These are phyloP conservation scores for Sphenopsis melanotis DNA, from an alignment of 2,797 vertebrate genomes.

Conservation along the genomic window DNA sequence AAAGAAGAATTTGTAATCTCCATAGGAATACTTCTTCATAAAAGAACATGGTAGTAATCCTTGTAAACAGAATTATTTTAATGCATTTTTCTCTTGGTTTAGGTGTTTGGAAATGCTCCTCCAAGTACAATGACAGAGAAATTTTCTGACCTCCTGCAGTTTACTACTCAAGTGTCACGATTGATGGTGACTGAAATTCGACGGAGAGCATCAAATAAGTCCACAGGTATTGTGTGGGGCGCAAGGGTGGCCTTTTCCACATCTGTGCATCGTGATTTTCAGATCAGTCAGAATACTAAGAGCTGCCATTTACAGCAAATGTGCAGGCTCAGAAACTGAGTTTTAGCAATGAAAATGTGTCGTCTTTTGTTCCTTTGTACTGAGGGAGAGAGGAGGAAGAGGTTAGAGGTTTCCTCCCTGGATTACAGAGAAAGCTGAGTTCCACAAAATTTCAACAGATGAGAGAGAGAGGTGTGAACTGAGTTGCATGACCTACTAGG, in stretches of 20 bases:
- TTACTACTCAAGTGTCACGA: conserved; percentile 97
- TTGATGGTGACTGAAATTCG: conserved; percentile 99
- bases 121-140: conserved; percentile 97
- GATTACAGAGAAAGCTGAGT: not conserved
- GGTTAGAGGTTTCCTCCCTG: not conserved
- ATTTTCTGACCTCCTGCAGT: conserved; percentile 97
- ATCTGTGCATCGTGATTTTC: not conserved
- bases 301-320: not conserved
- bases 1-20: not conserved
- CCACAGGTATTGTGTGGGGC: conserved; percentile 84
- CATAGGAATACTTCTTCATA: not conserved
- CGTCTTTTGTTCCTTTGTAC: not conserved
- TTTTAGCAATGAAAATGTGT: not conserved
- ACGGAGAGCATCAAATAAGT: conserved; percentile 96
- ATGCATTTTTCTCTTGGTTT: conserved; percentile 6
- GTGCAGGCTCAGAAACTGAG: not conserved
- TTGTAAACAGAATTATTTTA: not conserved
- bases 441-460: not conserved
- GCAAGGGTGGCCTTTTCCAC: not conserved
- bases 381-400: not conserved
- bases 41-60: not conserved
- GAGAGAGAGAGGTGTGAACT: not conserved
- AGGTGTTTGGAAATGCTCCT: conserved; percentile 96
- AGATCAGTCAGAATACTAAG: not conserved
- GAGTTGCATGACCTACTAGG: not conserved